A percentile compares a stretch with the other conserved stretches of the same genome.
phyloP scores from a whole-genome alignment of 2,888 invertebrate genomes.

The Eupithecia tripunctaria region DNA sequence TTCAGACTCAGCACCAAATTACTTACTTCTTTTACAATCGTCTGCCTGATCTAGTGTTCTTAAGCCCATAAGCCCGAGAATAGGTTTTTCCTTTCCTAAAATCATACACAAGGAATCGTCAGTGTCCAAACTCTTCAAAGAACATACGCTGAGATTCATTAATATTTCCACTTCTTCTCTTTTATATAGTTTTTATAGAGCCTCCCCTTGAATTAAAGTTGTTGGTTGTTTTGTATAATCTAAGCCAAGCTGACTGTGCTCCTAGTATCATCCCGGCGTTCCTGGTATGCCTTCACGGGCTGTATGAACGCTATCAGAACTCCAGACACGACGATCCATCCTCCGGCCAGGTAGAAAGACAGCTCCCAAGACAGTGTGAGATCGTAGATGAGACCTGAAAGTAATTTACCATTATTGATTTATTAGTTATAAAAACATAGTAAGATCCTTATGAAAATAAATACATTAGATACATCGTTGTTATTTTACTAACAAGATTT shows the following conservation, averaged over 20 bases:
- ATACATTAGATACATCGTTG: too few relatives aligned
- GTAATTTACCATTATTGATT: too few relatives aligned
- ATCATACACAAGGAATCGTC: neutral
- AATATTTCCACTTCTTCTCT: neutral
- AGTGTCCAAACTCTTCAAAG: neutral
- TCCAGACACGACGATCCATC: constrained; percentile 93
- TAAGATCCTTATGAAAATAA: too few relatives aligned
- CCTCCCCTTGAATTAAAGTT: neutral
- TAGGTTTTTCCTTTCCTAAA: neutral
- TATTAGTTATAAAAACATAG: too few relatives aligned
- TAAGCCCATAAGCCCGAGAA: neutral
- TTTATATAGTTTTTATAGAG: neutral
- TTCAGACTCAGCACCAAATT: neutral
- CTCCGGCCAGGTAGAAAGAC: constrained; percentile 91
- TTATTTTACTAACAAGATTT: too few relatives aligned
- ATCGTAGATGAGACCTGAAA: constrained; percentile 88
- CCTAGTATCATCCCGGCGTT: constrained; percentile 47
- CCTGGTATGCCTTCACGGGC: constrained; percentile 81
- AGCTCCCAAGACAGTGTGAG: constrained; percentile 89
- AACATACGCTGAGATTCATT: neutral
- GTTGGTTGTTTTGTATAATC: neutral
- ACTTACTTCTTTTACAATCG: neutral
- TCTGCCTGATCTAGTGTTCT: neutral
- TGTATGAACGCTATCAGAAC: constrained; percentile 87
- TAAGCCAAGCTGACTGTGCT: constrained; percentile 57